phyloP scores from a whole-genome alignment of 2,797 vertebrate genomes.

The Scolopax bukidnonensis region DNA sequence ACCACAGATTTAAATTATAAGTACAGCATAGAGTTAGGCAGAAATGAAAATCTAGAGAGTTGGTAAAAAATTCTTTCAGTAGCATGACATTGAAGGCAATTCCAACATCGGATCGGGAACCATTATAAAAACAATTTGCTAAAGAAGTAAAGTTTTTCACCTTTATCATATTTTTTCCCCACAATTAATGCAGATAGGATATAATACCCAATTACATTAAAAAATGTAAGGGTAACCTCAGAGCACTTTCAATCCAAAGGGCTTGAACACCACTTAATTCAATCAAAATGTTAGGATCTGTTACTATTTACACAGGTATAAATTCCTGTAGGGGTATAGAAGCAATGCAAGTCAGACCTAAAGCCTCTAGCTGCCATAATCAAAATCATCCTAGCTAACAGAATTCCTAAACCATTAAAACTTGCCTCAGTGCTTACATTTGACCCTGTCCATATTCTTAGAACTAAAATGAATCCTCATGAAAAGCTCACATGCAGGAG shows the following conservation, averaged over 20 bases:
- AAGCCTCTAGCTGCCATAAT: background rate
- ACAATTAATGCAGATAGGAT: background rate
- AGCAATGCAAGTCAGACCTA: background rate
- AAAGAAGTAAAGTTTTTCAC: background rate
- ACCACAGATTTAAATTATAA: background rate
- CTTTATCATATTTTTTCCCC: fast-evolving
- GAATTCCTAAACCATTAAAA: conserved; percentile 1
- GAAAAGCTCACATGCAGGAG: background rate
- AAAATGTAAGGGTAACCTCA: background rate
- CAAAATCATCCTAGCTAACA: conserved; percentile 13
- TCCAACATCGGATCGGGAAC: background rate
- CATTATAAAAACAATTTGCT: background rate
- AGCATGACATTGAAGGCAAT: background rate
- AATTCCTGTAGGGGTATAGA: background rate
- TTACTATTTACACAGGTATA: background rate
- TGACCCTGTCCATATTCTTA: background rate
- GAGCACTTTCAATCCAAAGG: background rate
- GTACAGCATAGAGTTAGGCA: background rate
- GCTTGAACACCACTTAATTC: background rate
- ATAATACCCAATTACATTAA: background rate
- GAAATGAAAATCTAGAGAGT: background rate
- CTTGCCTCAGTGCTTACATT: background rate
- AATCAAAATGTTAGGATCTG: background rate
- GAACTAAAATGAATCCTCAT: conserved; percentile 18
- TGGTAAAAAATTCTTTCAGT: background rate